A percentile compares a stretch with the other conserved stretches of the same genome.
Evolutionary conservation across 2,888 invertebrate genomes (phyloP).

Genomic region (Monopis laevigella): DNA sequence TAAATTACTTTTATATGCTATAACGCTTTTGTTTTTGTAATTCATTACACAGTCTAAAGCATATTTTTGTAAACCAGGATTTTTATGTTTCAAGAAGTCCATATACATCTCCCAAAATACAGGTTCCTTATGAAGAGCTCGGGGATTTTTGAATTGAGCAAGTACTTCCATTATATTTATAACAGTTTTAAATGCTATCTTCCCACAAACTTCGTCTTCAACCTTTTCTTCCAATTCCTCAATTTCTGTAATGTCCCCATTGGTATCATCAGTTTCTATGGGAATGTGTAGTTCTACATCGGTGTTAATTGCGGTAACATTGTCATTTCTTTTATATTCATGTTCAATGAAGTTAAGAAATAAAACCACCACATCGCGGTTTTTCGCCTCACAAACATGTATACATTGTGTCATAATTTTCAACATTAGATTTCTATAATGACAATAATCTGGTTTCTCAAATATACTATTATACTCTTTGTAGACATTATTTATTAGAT

Average conservation of each 20-base stretch:
- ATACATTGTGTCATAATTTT: conserved; percentile 79
- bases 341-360: conserved; percentile 82
- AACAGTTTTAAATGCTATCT: conserved; percentile 61
- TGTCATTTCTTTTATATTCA: conserved; percentile 51
- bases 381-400: conserved; percentile 80
- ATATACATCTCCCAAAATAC: conserved; percentile 79
- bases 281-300: conserved; percentile 70
- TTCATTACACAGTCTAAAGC: conserved; percentile 88
- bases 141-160: conserved; percentile 82
- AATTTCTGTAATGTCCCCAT: conserved; percentile 37
- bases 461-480: conserved; percentile 44
- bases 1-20: conserved; percentile 83
- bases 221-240: conserved; percentile 42
- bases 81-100: conserved; percentile 82
- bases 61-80: conserved; percentile 81
- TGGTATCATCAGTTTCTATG: conserved; percentile 28
- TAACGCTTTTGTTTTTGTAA: conserved; percentile 82
- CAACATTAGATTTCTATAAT: conserved; percentile 85
- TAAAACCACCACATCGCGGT: conserved; percentile 81
- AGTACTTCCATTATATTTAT: conserved; percentile 79
- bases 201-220: conserved; percentile 42
- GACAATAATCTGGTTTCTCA: conserved; percentile 75
- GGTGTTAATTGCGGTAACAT: conserved; percentile 46
- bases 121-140: conserved; percentile 78
- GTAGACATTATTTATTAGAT: conserved; percentile 39